Evolutionary conservation across 1,140 invertebrate genomes (phyloP).

Genomic region (Carposina sasakii): DNA sequence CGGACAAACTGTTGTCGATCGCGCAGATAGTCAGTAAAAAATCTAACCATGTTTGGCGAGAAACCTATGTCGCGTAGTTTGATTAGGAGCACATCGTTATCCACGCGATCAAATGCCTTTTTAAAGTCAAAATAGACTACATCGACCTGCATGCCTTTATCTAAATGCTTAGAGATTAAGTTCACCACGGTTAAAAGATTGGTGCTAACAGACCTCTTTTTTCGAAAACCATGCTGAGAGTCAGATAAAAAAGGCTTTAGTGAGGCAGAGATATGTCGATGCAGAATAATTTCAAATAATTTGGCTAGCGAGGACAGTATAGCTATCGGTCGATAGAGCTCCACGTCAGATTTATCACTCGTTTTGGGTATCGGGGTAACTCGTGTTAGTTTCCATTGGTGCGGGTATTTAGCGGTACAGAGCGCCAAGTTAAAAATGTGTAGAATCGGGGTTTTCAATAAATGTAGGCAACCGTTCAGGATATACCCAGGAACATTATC

Average conservation of each 20-base stretch:
- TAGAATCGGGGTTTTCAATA: not conserved
- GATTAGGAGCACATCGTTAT: not conserved
- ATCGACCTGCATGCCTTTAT: not conserved
- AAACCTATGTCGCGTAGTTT: not conserved
- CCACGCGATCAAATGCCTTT: not conserved
- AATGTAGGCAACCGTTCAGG: not conserved
- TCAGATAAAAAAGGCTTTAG: not conserved
- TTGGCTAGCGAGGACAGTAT: not conserved
- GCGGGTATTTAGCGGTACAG: not conserved
- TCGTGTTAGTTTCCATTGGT: not conserved
- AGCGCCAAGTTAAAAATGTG: not conserved
- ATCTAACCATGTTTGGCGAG: not conserved
- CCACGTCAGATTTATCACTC: not conserved
- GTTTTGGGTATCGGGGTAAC: conserved; percentile 2
- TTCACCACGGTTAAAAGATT: not conserved
- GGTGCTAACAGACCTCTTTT: not conserved
- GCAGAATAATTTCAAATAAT: not conserved
- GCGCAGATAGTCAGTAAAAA: not conserved
- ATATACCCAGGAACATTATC: too few relatives aligned
- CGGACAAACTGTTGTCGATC: not conserved
- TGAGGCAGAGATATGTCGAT: not conserved
- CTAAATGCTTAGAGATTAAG: not conserved
- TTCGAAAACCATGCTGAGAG: conserved; percentile 1
- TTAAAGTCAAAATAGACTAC: not conserved
- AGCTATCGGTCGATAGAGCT: not conserved